phyloP scores from a whole-genome alignment of 1,140 invertebrate species.

The Chelonus insularis region DNA sequence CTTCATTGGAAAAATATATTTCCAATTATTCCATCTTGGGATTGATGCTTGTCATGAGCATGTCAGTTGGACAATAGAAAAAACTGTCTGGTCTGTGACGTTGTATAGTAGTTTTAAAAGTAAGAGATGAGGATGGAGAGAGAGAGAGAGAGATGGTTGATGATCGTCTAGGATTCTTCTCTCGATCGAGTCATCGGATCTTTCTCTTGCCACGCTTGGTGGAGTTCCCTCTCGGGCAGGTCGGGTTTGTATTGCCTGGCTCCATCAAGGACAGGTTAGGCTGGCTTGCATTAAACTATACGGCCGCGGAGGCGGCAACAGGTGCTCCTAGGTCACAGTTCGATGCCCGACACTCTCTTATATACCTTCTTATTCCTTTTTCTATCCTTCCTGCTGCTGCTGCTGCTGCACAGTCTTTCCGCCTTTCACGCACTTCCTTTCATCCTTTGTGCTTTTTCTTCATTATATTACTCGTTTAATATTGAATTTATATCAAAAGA shows the following conservation, averaged over 20 bases:
- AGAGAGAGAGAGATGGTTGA: no score
- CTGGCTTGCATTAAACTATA: slow-evolving; percentile 39
- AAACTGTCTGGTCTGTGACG: background rate
- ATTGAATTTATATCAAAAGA: no score
- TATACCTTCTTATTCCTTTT: slow-evolving; percentile 30
- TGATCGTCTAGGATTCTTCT: no score
- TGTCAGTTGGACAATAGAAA: background rate
- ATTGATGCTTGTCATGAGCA: background rate
- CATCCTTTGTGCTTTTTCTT: background rate
- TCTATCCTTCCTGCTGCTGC: slow-evolving; percentile 6
- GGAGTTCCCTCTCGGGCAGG: slow-evolving; percentile 18
- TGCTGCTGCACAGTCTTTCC: background rate
- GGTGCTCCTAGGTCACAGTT: slow-evolving; percentile 50
- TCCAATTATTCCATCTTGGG: background rate
- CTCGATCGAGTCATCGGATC: no score
- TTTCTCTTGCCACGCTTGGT: slow-evolving; percentile 11
- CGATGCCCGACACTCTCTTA: slow-evolving; percentile 40
- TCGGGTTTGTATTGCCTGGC: slow-evolving; percentile 15
- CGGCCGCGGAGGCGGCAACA: slow-evolving; percentile 47
- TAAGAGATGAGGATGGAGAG: no score
- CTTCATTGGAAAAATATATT: background rate
- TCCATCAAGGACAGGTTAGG: slow-evolving; percentile 33
- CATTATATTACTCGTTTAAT: no score
- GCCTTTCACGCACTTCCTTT: slow-evolving; percentile 6
- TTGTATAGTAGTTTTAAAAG: no score